Evolutionary conservation across 2,113 vertebrate species (phyloP).

Genomic region (Bufo bufo): DNA sequence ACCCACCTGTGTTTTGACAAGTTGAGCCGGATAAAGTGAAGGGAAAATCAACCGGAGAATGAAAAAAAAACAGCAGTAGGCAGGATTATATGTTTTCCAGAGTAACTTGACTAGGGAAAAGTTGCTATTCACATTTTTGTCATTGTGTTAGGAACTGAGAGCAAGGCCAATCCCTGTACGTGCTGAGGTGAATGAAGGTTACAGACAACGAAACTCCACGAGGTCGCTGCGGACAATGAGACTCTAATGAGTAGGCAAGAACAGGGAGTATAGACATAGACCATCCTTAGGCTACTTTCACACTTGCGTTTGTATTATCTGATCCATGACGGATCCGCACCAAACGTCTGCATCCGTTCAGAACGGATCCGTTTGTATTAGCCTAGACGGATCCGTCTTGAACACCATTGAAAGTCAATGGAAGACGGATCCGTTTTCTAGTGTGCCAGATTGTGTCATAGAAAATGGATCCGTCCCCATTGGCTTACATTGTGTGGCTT

Average conservation of each 20-base stretch:
- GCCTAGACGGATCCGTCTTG: too few relatives aligned
- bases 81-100: constrained; percentile 23
- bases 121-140: background rate
- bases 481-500: too few relatives aligned
- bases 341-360: too few relatives aligned
- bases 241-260: background rate
- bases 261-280: background rate
- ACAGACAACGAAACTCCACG: background rate
- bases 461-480: too few relatives aligned
- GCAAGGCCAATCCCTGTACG: background rate
- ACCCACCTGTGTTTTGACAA: constrained; percentile 2
- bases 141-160: background rate
- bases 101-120: background rate
- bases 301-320: too few relatives aligned
- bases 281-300: too few relatives aligned
- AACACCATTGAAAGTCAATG: too few relatives aligned
- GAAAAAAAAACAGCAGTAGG: constrained; percentile 13
- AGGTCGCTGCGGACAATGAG: background rate
- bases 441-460: too few relatives aligned
- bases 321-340: too few relatives aligned
- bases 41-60: background rate
- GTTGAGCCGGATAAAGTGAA: background rate
- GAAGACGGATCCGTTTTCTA: too few relatives aligned
- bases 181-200: background rate
- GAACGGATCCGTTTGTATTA: too few relatives aligned